Evolutionary conservation across 2,113 vertebrate genomes (phyloP).

Genomic region (Hiodon tergisus): DNA sequence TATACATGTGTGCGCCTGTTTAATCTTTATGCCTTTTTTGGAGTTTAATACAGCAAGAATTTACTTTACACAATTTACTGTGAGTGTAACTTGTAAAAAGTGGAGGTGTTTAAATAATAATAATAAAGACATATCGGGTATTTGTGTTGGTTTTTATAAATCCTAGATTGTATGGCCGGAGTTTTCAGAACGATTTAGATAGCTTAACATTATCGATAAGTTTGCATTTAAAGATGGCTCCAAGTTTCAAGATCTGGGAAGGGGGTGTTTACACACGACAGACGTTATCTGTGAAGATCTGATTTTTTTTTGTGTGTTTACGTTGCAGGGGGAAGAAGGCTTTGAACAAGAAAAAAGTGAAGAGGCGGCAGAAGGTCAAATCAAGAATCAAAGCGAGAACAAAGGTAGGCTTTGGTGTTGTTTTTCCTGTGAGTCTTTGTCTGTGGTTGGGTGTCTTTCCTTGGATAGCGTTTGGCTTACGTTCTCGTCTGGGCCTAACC

Average conservation of each 20-base stretch:
- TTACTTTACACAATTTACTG: too few relatives aligned
- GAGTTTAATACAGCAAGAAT: too few relatives aligned
- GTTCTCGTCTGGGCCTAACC: background rate
- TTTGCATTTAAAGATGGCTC: background rate
- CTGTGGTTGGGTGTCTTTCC: background rate
- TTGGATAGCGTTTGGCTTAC: background rate
- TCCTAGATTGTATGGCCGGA: background rate
- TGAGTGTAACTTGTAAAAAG: too few relatives aligned
- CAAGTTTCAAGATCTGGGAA: background rate
- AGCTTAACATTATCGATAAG: background rate
- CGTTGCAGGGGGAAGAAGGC: constrained; percentile 87
- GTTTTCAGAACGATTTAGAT: background rate
- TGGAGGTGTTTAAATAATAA: too few relatives aligned
- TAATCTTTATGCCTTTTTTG: too few relatives aligned
- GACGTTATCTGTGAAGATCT: background rate
- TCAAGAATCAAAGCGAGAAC: constrained; percentile 93
- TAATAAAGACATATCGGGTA: too few relatives aligned
- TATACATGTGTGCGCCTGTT: too few relatives aligned
- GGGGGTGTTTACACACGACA: background rate
- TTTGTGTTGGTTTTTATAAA: background rate
- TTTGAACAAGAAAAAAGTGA: constrained; percentile 97
- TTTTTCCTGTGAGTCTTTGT: background rate
- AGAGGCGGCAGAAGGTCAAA: constrained; percentile 95
- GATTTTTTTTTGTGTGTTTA: too few relatives aligned
- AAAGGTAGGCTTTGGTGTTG: constrained; percentile 73